Evolutionary conservation across 2,888 invertebrate species (phyloP), one percentile per base, ranked within the genome.

Genomic region (Apamea sordens): DNA sequence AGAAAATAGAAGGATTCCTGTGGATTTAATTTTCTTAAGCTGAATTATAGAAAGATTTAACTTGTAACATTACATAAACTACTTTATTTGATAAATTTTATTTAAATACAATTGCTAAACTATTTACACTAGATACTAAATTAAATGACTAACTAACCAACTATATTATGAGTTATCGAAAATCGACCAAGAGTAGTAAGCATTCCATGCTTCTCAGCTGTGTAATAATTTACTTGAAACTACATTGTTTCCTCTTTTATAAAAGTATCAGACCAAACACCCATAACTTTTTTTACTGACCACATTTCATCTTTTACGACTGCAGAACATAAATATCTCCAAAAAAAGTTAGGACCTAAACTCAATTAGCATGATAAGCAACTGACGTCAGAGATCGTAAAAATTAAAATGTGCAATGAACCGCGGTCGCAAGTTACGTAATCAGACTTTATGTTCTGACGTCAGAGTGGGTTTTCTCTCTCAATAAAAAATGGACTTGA

Each of bases 331-430:
- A 28, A 73, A 28, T 73, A 76, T 24, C 28, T 56, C 3, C 2
- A 13, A 36, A 82, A 82, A 71, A 47, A 21, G 0, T 18, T 4
- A 41, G 0, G 0, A n/a, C 47, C 15, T 10, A 21, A 36, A 47
- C 32, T 59, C 41, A 41, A 74, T 79, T 67, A 72, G 41, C 73
- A 73, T 64, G 53, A 70, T 61, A 84, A 80, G 67, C 59, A 61
- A 68, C 50, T 70, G 47, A 75, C 73, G 69, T 73, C 69, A 78
- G 53, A 59, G 53, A 65, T n/a, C 78, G 69, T 81, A 79, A 82
- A 86, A 83, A 86, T 79, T 82, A 82, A 86, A 89, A 84, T 70
- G 70, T 77, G 76, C 82, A 81, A 83, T 88, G 80, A 84, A 73
- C 72, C 41, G 82, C 70, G 70, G 77, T 61, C 77, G 50, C 64